These are phyloP conservation scores for Pseudomyrmex cubaensis DNA, from an alignment of 1,140 invertebrate genomes.

Conservation along the genomic window DNA sequence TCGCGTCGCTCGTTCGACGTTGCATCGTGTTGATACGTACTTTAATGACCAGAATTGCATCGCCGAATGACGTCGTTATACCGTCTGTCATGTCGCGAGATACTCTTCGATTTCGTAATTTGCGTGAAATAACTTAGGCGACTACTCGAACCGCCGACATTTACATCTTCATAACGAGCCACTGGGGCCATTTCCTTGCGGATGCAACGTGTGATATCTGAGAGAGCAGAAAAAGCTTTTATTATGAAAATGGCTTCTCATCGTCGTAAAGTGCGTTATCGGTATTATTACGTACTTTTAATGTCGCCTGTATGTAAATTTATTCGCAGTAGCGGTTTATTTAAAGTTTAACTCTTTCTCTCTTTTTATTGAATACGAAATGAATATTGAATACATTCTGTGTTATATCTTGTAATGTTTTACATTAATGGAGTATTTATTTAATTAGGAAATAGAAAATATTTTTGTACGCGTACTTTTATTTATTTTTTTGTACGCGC, in stretches of 20 bases:
- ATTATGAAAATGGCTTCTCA: not conserved
- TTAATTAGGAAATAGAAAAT: too few species aligned
- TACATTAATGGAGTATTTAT: too few species aligned
- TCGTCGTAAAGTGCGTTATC: not conserved
- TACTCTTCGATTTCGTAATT: not conserved
- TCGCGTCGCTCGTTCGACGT: conserved; percentile 14
- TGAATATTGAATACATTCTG: not conserved
- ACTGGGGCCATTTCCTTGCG: not conserved
- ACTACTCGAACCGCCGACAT: conserved; percentile 1
- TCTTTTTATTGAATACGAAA: not conserved
- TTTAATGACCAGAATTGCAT: conserved; percentile 36
- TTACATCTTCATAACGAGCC: conserved; percentile 5
- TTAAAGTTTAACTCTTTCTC: not conserved
- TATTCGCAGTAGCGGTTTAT: conserved; percentile 1
- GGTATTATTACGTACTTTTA: not conserved
- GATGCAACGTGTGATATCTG: not conserved
- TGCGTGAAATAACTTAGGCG: conserved; percentile 4
- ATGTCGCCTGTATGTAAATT: not conserved
- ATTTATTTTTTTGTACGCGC: too few species aligned
- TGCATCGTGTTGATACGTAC: conserved; percentile 15
- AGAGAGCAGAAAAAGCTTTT: not conserved
- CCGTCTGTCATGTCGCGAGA: not conserved
- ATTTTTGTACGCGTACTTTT: too few species aligned
- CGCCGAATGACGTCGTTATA: conserved; percentile 22
- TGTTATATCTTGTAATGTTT: too few species aligned